These are phyloP conservation scores for Pogonomyrmex barbatus DNA, from an alignment of 1,140 invertebrate genomes.

Conservation along the genomic window DNA sequence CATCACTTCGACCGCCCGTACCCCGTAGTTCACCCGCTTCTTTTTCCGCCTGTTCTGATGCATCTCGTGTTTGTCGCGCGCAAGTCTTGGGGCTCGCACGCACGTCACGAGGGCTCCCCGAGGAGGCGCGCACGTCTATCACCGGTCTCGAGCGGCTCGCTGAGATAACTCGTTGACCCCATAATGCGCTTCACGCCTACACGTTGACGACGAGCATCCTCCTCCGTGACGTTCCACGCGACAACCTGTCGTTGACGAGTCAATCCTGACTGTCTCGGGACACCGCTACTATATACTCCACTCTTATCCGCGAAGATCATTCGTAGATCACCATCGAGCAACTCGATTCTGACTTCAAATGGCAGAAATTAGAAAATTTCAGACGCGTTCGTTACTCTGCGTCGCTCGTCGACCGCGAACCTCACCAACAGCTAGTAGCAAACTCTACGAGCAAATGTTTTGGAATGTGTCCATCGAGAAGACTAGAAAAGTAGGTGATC, in stretches of 20 bases:
- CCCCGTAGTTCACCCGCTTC: slow-evolving; percentile 92
- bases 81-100: background rate
- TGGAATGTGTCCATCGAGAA: slow-evolving; percentile 52
- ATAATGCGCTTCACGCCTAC: background rate
- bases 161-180: background rate
- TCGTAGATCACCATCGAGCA: background rate
- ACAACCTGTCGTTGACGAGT: background rate
- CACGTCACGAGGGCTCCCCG: slow-evolving; percentile 35
- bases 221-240: background rate
- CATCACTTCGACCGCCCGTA: slow-evolving; percentile 94
- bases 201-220: background rate
- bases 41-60: slow-evolving; percentile 92
- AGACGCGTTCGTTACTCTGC: background rate
- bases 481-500: slow-evolving; percentile 54
- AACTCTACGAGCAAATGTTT: slow-evolving; percentile 45
- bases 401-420: background rate
- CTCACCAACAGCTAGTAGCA: background rate
- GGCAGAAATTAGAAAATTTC: background rate
- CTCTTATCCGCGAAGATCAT: background rate
- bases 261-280: background rate
- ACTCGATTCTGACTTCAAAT: background rate
- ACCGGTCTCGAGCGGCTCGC: slow-evolving; percentile 9
- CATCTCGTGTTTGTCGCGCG: slow-evolving; percentile 81
- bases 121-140: background rate
- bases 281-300: background rate